phyloP scores from a whole-genome alignment of 2,113 vertebrate genomes.

The Leucopternis melanops region DNA sequence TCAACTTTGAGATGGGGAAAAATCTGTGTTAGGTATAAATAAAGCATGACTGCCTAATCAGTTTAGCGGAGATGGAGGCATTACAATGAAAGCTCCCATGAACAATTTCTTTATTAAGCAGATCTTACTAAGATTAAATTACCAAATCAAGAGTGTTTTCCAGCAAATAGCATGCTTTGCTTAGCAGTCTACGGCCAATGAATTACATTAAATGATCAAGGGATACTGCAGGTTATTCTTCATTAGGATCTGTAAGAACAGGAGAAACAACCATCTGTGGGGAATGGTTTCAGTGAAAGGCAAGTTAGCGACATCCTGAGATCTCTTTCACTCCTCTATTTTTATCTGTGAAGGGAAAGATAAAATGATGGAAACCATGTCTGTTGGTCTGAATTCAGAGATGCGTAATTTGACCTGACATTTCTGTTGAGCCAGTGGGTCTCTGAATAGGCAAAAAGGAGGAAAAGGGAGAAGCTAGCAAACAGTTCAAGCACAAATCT shows the following conservation, averaged over 20 bases:
- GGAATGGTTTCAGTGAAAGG: neutral
- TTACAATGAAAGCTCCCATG: neutral
- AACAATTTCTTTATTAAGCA: neutral
- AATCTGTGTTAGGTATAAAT: neutral
- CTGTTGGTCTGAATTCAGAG: neutral
- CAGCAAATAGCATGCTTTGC: neutral
- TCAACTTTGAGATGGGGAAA: neutral
- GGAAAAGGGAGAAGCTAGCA: too few relatives aligned
- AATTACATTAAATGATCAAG: neutral
- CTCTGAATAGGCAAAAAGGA: too few relatives aligned
- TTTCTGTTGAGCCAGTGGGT: neutral
- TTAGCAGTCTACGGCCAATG: neutral
- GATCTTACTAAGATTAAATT: neutral
- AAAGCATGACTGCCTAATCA: neutral
- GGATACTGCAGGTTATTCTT: neutral
- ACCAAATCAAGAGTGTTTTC: neutral
- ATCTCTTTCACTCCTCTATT: neutral
- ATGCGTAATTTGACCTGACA: neutral
- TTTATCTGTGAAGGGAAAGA: neutral
- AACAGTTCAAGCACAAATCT: too few relatives aligned
- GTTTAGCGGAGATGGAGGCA: neutral
- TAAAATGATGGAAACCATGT: neutral
- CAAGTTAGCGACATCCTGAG: neutral
- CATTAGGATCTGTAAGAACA: neutral
- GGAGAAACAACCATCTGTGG: neutral